Evolutionary conservation across 2,888 invertebrate species (phyloP), one percentile per base, ranked within the genome.

Genomic region (Mamestra brassicae): DNA sequence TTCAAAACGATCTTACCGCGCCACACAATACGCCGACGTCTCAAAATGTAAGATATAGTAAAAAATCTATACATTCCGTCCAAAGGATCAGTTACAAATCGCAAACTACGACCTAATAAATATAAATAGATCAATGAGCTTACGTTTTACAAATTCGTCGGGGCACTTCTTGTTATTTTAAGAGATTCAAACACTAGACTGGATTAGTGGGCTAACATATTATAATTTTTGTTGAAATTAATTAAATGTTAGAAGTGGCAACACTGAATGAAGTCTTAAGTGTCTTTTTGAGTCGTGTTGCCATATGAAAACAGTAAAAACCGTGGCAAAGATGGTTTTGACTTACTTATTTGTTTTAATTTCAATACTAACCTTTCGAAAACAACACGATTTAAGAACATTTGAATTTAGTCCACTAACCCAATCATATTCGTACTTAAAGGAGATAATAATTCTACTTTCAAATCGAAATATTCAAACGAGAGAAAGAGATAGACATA

Each of bases 131-230:
- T 85, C 85, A 89, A 91, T 91, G 93, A 92, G 89, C 93, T 94
- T 95, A 95, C 85, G 80, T 85, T 90, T 91, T 92, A 94, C 94
- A 95, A 95, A 95, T 95, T 95, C 95, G 94, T 94, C 78, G 94
- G 94, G 94, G 95, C 94, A 95, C 93, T 94, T 93, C 73, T 90
- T 85, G 89, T 92, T 89, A 88, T 90, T 87, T 88, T 86, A 84
- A 89, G 81, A 86, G 86, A 89, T 87, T 87, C 81, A 85, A 84
- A 83, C 83, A 86, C 74, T 79, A 76, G 70, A 71, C 54, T 85
- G 84, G 88, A 78, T 81, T 89, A 90, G 89, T 90, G 89, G 88
- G 90, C 85, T 82, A 80, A 78, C 63, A 45, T 70, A 57, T 63
- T 65, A 34, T 4, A 5, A 50, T 42, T 47, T 77, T 58, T 34